Conservation (phyloP, 1,140 invertebrate genomes). For the Danaus plexippus region DNA sequence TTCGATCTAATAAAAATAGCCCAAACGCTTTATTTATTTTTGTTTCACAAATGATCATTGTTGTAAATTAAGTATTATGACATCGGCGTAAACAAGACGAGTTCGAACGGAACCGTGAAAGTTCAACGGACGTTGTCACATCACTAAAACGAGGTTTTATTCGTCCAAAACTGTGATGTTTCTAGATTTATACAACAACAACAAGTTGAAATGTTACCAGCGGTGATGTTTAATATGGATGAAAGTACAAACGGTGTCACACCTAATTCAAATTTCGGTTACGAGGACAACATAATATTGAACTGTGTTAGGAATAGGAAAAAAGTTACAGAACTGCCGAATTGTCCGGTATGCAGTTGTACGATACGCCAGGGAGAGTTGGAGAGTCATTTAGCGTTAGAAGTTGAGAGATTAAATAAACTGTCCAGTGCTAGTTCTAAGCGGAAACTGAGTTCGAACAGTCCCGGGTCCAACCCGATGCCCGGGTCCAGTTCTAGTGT, state of each 20-base stretch:
- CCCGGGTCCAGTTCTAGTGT: conserved; percentile 47
- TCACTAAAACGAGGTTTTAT: conserved; percentile 30
- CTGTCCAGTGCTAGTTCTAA: conserved; percentile 44
- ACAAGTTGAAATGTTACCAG: conserved; percentile 55
- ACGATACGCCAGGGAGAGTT: conserved; percentile 62
- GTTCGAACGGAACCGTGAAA: conserved; percentile 33
- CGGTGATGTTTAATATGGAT: conserved; percentile 62
- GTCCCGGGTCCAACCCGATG: conserved; percentile 33
- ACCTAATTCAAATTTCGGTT: conserved; percentile 33
- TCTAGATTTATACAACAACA: conserved; percentile 52
- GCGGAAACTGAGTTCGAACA: conserved; percentile 47
- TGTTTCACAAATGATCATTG: conserved; percentile 25
- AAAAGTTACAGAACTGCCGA: conserved; percentile 56
- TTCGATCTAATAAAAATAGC: conserved; percentile 19
- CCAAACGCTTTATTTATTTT: conserved; percentile 32
- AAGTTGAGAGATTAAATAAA: conserved; percentile 62
- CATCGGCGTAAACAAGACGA: conserved; percentile 40
- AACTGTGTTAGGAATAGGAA: conserved; percentile 63
- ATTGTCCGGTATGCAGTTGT: conserved; percentile 67
- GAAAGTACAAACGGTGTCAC: conserved; percentile 42
- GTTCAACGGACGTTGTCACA: conserved; percentile 33
- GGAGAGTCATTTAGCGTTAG: conserved; percentile 54
- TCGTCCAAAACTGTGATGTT: conserved; percentile 41
- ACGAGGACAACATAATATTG: conserved; percentile 56
- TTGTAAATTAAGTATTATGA: conserved; percentile 18